phyloP scores from a whole-genome alignment of 2,797 vertebrate genomes.

The Dryobates pubescens region DNA sequence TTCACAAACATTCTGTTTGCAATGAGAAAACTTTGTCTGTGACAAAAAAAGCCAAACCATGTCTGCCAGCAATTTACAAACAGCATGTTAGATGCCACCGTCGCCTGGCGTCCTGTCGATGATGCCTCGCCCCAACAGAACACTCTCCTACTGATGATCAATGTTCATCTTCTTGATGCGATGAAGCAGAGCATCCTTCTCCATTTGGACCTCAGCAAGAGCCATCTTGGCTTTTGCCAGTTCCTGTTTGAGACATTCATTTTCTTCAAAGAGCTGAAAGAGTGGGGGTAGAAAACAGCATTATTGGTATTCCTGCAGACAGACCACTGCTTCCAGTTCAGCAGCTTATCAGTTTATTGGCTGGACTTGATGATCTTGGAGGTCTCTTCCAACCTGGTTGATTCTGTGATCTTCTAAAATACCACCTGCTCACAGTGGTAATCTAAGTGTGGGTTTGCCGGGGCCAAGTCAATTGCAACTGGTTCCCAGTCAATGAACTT shows the following conservation, averaged over 20 bases:
- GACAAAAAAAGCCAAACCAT: background rate
- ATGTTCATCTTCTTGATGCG: slow-evolving; percentile 84
- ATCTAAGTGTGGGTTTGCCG: background rate
- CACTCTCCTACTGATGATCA: slow-evolving; percentile 45
- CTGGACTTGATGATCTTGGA: too few species aligned
- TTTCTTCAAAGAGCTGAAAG: slow-evolving; percentile 90
- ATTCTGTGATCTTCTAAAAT: background rate
- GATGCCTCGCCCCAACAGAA: slow-evolving; percentile 3
- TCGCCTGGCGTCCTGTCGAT: background rate
- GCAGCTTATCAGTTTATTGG: background rate
- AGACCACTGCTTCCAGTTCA: background rate
- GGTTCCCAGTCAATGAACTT: background rate
- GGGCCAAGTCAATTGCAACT: background rate
- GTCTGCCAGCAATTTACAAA: slow-evolving; percentile 15
- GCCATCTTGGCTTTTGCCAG: slow-evolving; percentile 94
- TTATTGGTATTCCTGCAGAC: background rate
- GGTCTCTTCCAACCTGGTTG: too few species aligned
- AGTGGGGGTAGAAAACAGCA: slow-evolving; percentile 13
- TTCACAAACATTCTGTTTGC: slow-evolving; percentile 42
- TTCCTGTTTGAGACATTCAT: slow-evolving; percentile 93
- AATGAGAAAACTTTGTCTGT: slow-evolving; percentile 16
- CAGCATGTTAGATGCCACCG: slow-evolving; percentile 17
- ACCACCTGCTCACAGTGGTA: background rate
- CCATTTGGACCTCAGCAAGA: slow-evolving; percentile 93
- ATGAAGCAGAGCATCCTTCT: slow-evolving; percentile 92